These are phyloP conservation scores for Triplophysa dalaica DNA, from an alignment of 2,113 vertebrate species.

Conservation along the genomic window DNA sequence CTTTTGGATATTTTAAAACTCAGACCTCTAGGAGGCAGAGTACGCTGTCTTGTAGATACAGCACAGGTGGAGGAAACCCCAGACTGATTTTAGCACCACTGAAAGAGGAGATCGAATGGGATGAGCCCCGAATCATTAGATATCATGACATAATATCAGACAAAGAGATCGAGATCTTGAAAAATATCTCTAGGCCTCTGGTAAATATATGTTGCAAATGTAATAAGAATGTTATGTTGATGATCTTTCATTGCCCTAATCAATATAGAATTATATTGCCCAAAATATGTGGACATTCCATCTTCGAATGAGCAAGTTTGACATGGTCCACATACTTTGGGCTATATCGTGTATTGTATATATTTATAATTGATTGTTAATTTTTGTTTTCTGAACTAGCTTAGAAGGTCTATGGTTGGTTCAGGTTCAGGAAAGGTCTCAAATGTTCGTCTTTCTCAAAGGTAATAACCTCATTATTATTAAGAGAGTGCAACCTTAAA, in stretches of 20 bases:
- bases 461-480: constrained; percentile 18
- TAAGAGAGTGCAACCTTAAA: background rate
- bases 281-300: too few relatives aligned
- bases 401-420: constrained; percentile 25
- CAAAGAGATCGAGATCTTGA: constrained; percentile 43
- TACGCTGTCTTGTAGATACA: constrained; percentile 48
- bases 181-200: constrained; percentile 32
- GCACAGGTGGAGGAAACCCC: constrained; percentile 48
- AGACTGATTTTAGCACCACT: constrained; percentile 46
- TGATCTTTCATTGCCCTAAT: too few relatives aligned
- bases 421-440: background rate
- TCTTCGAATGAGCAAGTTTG: too few relatives aligned
- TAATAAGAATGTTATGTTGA: too few relatives aligned
- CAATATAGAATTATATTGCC: too few relatives aligned
- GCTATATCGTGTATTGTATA: background rate
- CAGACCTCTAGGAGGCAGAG: constrained; percentile 38
- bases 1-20: too few relatives aligned
- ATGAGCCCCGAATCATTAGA: constrained; percentile 45
- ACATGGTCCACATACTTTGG: too few relatives aligned
- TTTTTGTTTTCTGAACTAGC: constrained; percentile 20
- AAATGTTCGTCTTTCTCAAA: constrained; percentile 41
- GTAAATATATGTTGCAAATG: background rate
- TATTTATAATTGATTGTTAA: background rate
- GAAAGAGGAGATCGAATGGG: constrained; percentile 53
- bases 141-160: constrained; percentile 49